These are phyloP conservation scores for Caenorhabditis sp. DNA, from an alignment of 2,888 invertebrate species.

Conservation along the genomic window DNA sequence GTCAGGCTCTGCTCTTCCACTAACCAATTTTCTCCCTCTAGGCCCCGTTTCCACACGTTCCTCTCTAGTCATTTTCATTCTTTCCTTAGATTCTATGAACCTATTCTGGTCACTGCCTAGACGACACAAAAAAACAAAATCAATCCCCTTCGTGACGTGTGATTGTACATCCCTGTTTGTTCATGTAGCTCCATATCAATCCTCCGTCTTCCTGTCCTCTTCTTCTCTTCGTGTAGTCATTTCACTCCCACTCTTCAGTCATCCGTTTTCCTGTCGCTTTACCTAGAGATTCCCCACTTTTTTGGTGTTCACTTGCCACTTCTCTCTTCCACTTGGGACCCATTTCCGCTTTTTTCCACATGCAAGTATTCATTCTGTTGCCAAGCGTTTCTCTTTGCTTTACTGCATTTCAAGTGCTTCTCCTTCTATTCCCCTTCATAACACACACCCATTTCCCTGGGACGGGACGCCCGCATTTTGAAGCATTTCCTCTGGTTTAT, in stretches of 20 bases:
- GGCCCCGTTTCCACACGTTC: constrained; percentile 4
- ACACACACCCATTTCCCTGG: constrained; percentile 18
- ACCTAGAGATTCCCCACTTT: constrained; percentile 5
- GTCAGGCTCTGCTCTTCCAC: constrained; percentile 14
- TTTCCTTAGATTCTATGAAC: constrained; percentile 23
- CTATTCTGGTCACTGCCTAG: constrained; percentile 28
- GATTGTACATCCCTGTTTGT: constrained; percentile 23
- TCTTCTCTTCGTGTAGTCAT: constrained; percentile 22
- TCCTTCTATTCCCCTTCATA: neutral
- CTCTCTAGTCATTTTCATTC: constrained; percentile 30
- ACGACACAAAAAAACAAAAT: constrained; percentile 4
- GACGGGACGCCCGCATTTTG: constrained; percentile 53
- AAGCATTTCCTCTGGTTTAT: constrained; percentile 8
- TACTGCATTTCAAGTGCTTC: constrained; percentile 30
- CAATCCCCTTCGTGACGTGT: constrained; percentile 20
- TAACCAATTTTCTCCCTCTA: neutral
- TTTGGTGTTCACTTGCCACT: constrained; percentile 18
- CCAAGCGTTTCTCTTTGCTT: constrained; percentile 14
- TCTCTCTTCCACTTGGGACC: constrained; percentile 13
- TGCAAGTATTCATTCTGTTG: constrained; percentile 10
- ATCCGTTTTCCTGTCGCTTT: constrained; percentile 23
- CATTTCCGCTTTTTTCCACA: constrained; percentile 9
- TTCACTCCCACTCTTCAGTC: constrained; percentile 12
- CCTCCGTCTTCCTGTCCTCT: constrained; percentile 74
- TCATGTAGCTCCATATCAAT: constrained; percentile 41